Base-by-base conservation (phyloP, 2,888 invertebrate genomes). In the Penaeus monodon region DNA sequence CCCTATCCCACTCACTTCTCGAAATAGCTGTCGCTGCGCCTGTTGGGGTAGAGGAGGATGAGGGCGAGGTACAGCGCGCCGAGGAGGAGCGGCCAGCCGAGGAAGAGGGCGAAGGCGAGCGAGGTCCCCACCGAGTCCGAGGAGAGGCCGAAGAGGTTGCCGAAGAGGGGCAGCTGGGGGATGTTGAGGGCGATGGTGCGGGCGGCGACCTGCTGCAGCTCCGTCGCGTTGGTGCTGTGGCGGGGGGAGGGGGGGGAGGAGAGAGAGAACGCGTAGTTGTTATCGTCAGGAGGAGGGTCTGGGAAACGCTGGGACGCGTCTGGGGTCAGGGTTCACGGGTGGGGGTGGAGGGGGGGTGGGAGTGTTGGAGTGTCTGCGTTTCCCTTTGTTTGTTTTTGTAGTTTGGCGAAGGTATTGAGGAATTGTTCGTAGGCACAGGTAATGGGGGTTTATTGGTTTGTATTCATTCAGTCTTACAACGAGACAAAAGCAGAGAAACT, bases 21-120 rank as follows among this genome's bases (percentile, higher is more conserved):
- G 66, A 85, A 85, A 65, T 65, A 24, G 76, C 76, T 81, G 66
- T 76, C 85, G 80, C 76, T 81, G 76, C 49, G 74, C 66, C 81
- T 81, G 86, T 86, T 86, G 17, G 82, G 86, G 82, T 82, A 86
- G 68, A 78, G 38, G 68, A 86, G 2, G 82, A 86, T 81, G 78
- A 86, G 86, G 82, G 22, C 27, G 70, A 86, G 20, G 82, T 82
- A 82, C 64, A 86, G 77, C 57, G 27, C 44, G 24, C 77, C 33
- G 64, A 86, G 81, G 63, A 86, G 78, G 38, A 86, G 74, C 27
- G 85, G 85, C 85, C 85, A 86, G 29, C 82, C 81, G 78, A 82
- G 70, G 82, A 82, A 76, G 77, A 78, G 77, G 17, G 82, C 20
- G 57, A 77, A 65, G 64, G 77, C 68, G 14, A 78, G 17, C 38